Evolutionary conservation across 2,888 invertebrate genomes (phyloP), one percentile per base, ranked within the genome.

Genomic region (Spialia ferax): DNA sequence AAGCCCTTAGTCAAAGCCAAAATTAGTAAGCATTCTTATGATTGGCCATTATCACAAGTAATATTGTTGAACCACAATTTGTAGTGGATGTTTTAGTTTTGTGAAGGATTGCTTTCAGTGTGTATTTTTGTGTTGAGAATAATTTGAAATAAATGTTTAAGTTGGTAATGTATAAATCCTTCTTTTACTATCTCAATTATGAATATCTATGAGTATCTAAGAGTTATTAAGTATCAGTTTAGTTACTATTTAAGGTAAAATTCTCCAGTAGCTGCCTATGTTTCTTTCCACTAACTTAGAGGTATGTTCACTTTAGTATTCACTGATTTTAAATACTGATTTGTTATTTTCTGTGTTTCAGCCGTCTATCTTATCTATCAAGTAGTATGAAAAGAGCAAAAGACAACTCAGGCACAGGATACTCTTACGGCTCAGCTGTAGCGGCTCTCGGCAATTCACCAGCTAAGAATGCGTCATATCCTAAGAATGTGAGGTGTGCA

Each of bases 361-460:
- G 91, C 74, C 88, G 88, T 26, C 71, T 85, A 15, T 74, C 83
- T 15, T 86, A 86, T 73, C 71, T 85, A 42, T 82, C 89, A 5
- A 80, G 73, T 69, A 88, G 82, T 71, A 88, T 83, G 72, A 93
- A 93, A 71, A 78, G 93, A 1, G 90, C 85, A 11, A 93, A 92
- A 79, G 93, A 93, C 75, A 93, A 90, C 75, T 85, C 90, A 0
- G 89, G 92, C 13, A 84, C 87, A 0, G 89, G 91, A 1, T 92
- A 91, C 69, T 91, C 91, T 0, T 93, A 93, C 69, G 91, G 93
- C 1, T 82, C 87, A 13, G 89, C 91, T 1, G 74, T 91, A 11
- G 88, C 89, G 0, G 82, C 85, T 3, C 77, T 90, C 1, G 75
- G 81, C 35, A 76, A 75, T 48, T 76, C 81, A 0, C 62, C 73